These are phyloP conservation scores for Vanacampus margaritifer DNA, from an alignment of 2,113 vertebrate genomes.

Conservation along the genomic window DNA sequence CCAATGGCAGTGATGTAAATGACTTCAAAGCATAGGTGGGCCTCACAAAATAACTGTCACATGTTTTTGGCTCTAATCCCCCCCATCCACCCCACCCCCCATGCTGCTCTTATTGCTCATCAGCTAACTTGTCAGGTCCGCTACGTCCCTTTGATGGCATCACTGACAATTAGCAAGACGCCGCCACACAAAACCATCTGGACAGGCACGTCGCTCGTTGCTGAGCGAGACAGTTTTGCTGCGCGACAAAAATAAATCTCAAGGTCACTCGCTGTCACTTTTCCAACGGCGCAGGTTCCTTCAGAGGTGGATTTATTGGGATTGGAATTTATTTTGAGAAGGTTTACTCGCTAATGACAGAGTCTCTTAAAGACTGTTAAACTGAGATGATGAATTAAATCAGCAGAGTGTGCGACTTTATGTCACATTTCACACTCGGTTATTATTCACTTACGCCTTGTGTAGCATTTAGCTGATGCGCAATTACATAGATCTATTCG, in stretches of 20 bases:
- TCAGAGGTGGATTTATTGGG: conserved; percentile 66
- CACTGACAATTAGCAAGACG: conserved; percentile 81
- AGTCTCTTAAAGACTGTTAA: conserved; percentile 37
- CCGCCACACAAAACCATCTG: conserved; percentile 79
- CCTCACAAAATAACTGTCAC: conserved; percentile 57
- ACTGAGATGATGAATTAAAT: conserved; percentile 49
- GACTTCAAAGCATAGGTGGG: conserved; percentile 57
- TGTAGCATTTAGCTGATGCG: background rate
- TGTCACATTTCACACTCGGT: background rate
- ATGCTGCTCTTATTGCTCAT: conserved; percentile 72
- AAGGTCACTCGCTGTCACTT: conserved; percentile 76
- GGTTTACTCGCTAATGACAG: conserved; percentile 61
- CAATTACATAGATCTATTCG: background rate
- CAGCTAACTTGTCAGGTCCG: conserved; percentile 77
- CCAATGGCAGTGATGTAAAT: conserved; percentile 32
- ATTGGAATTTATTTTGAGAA: conserved; percentile 67
- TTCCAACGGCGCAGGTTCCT: conserved; percentile 68
- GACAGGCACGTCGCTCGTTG: conserved; percentile 75
- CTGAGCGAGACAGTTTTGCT: conserved; percentile 73
- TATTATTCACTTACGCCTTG: conserved; percentile 1
- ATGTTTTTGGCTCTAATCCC: conserved; percentile 59
- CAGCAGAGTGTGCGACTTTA: conserved; percentile 18
- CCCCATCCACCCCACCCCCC: conserved; percentile 20
- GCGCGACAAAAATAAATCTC: conserved; percentile 76
- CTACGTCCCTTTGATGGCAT: conserved; percentile 77